phyloP scores from a whole-genome alignment of 1,140 invertebrate genomes.

The Zaprionus vittiger region DNA sequence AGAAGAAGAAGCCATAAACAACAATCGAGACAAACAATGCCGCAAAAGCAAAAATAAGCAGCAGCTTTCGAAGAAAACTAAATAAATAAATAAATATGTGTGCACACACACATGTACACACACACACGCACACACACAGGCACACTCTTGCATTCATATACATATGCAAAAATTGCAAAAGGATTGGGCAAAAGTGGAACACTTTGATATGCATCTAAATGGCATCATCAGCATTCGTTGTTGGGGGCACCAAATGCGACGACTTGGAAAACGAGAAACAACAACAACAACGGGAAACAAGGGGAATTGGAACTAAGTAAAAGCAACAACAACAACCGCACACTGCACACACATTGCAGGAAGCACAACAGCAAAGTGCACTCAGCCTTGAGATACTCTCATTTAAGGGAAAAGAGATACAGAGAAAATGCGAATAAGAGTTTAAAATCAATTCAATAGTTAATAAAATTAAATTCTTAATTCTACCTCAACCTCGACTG shows the following conservation, averaged over 20 bases:
- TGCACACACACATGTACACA: conserved; percentile 1
- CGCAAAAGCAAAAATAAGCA: conserved; percentile 34
- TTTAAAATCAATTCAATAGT: not conserved
- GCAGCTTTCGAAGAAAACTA: conserved; percentile 33
- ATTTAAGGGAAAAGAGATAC: not conserved
- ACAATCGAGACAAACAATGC: conserved; percentile 63
- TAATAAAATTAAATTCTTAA: not conserved
- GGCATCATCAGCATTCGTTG: conserved; percentile 76
- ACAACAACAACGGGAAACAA: conserved; percentile 13
- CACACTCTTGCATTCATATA: conserved; percentile 38
- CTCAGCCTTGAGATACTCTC: not conserved
- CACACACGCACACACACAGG: not conserved
- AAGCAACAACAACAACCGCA: conserved; percentile 10
- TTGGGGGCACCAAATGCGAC: conserved; percentile 40
- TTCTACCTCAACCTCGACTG: not conserved
- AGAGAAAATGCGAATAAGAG: not conserved
- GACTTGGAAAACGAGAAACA: conserved; percentile 38
- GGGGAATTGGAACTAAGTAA: not conserved
- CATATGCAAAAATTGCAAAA: conserved; percentile 75
- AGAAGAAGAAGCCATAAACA: conserved; percentile 63
- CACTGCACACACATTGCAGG: not conserved
- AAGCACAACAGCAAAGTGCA: not conserved
- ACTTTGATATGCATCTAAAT: conserved; percentile 81
- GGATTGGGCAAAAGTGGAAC: conserved; percentile 80
- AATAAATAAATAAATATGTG: conserved; percentile 62